These are phyloP conservation scores for Oryctes rhinoceros DNA, from an alignment of 1,140 invertebrate genomes.

Conservation along the genomic window DNA sequence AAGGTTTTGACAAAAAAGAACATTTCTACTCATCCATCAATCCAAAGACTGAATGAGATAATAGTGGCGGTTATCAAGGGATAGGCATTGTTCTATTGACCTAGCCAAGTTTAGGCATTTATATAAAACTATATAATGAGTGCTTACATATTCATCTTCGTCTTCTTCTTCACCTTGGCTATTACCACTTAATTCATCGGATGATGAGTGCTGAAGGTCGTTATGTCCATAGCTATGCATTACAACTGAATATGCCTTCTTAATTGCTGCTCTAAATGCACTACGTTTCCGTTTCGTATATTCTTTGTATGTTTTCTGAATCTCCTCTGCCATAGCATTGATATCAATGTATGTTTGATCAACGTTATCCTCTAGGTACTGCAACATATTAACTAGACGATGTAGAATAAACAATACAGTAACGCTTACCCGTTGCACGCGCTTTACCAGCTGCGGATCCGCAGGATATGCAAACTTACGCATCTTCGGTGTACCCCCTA, in stretches of 20 bases:
- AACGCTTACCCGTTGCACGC: slow-evolving; percentile 55
- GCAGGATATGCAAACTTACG: slow-evolving; percentile 52
- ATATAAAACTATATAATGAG: neutral
- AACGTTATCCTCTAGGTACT: slow-evolving; percentile 38
- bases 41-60: too few relatives aligned
- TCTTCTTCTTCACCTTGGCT: slow-evolving; percentile 56
- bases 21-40: too few relatives aligned
- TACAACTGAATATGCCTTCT: slow-evolving; percentile 62
- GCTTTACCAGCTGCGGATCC: slow-evolving; percentile 54
- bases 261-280: slow-evolving; percentile 63
- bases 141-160: slow-evolving; percentile 43
- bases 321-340: slow-evolving; percentile 64
- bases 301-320: slow-evolving; percentile 64
- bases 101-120: neutral
- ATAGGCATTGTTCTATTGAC: neutral
- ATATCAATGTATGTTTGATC: slow-evolving; percentile 62
- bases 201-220: slow-evolving; percentile 49
- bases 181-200: slow-evolving; percentile 62
- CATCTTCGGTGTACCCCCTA: slow-evolving; percentile 39
- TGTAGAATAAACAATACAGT: neutral
- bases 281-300: slow-evolving; percentile 64
- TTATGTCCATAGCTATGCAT: slow-evolving; percentile 58
- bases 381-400: neutral
- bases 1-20: too few relatives aligned
- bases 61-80: too few relatives aligned